These are phyloP conservation scores for Alectoris magna DNA, from an alignment of 2,797 vertebrate species.

Conservation along the genomic window DNA sequence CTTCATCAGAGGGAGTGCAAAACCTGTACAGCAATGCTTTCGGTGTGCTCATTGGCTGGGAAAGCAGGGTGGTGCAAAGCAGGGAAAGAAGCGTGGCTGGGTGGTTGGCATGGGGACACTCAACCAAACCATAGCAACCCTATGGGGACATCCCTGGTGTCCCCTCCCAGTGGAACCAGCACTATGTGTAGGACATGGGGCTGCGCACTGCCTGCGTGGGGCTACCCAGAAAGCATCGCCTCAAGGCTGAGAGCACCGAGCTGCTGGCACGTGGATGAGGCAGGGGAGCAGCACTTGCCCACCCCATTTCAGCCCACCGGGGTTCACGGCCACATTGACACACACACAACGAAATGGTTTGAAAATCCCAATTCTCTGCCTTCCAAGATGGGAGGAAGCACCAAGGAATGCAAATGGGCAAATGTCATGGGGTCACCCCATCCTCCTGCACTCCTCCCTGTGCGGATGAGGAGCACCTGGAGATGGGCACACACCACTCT, in stretches of 20 bases:
- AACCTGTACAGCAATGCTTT: background rate
- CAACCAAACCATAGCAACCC: too few relatives aligned
- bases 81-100: background rate
- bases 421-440: background rate
- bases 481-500: accelerated
- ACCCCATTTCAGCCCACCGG: background rate
- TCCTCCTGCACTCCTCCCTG: background rate
- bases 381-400: background rate
- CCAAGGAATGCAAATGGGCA: accelerated
- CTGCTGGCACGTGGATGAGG: background rate
- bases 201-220: background rate
- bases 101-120: accelerated
- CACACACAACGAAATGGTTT: background rate
- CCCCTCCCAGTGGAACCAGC: background rate
- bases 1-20: background rate
- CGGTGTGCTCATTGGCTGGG: background rate
- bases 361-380: background rate
- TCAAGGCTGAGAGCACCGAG: background rate
- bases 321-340: background rate
- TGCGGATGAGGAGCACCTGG: background rate
- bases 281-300: background rate
- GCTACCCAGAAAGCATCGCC: background rate
- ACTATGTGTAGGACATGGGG: background rate
- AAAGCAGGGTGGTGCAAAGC: background rate
- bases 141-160: background rate